Evolutionary conservation across 2,113 vertebrate species (phyloP).

Genomic region (Turnix velox): DNA sequence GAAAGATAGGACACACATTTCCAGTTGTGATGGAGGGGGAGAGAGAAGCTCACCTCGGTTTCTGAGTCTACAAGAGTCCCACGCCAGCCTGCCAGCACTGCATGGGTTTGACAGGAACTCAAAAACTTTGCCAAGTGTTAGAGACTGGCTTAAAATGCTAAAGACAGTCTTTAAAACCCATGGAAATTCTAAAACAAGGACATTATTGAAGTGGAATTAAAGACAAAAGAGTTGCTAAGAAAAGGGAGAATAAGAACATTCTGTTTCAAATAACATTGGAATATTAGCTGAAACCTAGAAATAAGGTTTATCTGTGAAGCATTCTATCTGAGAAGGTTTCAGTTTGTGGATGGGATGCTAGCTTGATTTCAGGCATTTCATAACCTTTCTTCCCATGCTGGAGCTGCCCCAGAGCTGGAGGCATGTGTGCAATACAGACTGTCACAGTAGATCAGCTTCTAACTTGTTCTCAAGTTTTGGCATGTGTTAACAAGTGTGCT

Average conservation of each 20-base stretch:
- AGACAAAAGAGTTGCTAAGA: conserved; percentile 38
- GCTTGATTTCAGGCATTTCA: neutral
- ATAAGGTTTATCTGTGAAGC: neutral
- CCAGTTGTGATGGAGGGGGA: neutral
- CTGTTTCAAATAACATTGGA: conserved; percentile 25
- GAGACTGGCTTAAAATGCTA: neutral
- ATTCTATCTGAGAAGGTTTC: neutral
- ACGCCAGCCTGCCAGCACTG: neutral
- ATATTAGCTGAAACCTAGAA: conserved; percentile 22
- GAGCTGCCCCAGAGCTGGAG: neutral
- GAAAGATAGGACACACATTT: accelerated
- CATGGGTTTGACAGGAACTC: neutral
- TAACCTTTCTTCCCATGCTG: neutral
- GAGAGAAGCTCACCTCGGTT: neutral
- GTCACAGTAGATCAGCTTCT: neutral
- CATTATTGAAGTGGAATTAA: conserved; percentile 37
- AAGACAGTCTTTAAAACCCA: conserved; percentile 28
- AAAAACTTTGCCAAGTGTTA: conserved; percentile 22
- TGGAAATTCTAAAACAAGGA: conserved; percentile 54
- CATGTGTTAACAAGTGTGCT: too few species aligned
- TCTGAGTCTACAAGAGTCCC: neutral
- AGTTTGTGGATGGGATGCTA: neutral
- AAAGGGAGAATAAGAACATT: conserved; percentile 37
- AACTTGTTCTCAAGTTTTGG: neutral
- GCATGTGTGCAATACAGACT: neutral